Evolutionary conservation across 2,888 invertebrate species (phyloP).

Genomic region (Petrolisthes manimaculis): DNA sequence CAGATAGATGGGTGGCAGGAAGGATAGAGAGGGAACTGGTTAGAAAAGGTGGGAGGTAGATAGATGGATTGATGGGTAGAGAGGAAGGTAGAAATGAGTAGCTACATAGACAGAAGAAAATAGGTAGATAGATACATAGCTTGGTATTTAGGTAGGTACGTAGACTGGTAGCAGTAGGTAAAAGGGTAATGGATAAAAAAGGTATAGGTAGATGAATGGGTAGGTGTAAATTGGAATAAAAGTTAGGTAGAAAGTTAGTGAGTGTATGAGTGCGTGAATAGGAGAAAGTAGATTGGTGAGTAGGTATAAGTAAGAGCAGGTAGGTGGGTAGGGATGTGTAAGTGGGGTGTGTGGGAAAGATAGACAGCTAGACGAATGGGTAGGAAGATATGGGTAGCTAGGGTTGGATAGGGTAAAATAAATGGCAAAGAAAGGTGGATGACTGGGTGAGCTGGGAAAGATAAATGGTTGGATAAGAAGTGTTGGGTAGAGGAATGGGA

Average conservation of each 20-base stretch:
- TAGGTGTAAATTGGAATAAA: too few species aligned
- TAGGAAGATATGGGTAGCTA: too few species aligned
- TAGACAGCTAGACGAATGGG: too few species aligned
- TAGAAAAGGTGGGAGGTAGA: neutral
- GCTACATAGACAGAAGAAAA: too few species aligned
- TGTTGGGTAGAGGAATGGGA: neutral
- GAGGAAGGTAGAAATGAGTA: neutral
- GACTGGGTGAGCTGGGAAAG: neutral
- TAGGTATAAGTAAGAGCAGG: neutral
- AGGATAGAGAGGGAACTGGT: neutral
- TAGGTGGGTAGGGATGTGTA: neutral
- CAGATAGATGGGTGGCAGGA: neutral
- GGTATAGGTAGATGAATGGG: too few species aligned
- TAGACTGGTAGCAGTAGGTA: too few species aligned
- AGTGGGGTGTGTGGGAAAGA: neutral
- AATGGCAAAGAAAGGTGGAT: neutral
- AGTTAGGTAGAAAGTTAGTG: too few species aligned
- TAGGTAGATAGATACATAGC: too few species aligned
- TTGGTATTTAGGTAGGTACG: too few species aligned
- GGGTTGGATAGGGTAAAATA: too few species aligned
- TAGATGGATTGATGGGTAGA: neutral
- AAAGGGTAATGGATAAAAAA: too few species aligned
- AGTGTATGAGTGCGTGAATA: neutral
- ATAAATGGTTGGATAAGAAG: constrained; percentile 11
- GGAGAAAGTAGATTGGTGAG: neutral